Evolutionary conservation across 2,113 vertebrate genomes (phyloP).

Genomic region (Synodontis membranacea): DNA sequence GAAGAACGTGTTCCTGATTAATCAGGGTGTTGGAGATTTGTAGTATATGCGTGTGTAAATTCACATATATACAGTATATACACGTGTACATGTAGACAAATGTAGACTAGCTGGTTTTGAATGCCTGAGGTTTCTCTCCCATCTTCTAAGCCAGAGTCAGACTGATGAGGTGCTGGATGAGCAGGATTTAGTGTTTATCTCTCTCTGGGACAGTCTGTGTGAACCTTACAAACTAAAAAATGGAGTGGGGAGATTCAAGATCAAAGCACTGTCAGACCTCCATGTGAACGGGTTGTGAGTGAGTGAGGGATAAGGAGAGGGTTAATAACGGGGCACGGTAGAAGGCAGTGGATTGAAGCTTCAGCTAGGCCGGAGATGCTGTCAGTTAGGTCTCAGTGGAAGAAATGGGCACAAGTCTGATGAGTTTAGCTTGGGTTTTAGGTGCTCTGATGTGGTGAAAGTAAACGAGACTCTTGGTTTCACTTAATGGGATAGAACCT

Average conservation of each 20-base stretch:
- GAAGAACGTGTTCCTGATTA: neutral
- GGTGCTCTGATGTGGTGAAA: conserved; percentile 42
- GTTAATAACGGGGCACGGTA: conserved; percentile 46
- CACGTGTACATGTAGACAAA: neutral
- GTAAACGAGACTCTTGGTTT: conserved; percentile 21
- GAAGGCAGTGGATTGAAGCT: conserved; percentile 33
- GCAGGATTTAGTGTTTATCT: conserved; percentile 47
- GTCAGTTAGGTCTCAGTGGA: conserved; percentile 29
- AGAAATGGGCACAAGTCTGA: conserved; percentile 35
- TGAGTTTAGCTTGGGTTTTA: conserved; percentile 22
- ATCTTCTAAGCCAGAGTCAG: conserved; percentile 33
- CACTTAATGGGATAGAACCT: conserved; percentile 17
- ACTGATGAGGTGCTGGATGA: conserved; percentile 50
- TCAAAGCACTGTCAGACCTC: conserved; percentile 47
- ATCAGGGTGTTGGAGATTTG: conserved; percentile 23
- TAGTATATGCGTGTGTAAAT: neutral
- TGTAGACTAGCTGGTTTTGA: conserved; percentile 20
- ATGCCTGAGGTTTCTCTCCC: conserved; percentile 33
- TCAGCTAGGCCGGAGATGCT: conserved; percentile 10
- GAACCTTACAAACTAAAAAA: conserved; percentile 48
- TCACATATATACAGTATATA: neutral
- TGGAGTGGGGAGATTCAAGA: conserved; percentile 37
- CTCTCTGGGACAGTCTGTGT: conserved; percentile 28
- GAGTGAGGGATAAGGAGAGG: conserved; percentile 31
- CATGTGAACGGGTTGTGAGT: conserved; percentile 17